A percentile compares a stretch with the other conserved stretches of the same genome.
Conservation (phyloP, 2,113 vertebrate species). For the Engraulis encrasicolus region DNA sequence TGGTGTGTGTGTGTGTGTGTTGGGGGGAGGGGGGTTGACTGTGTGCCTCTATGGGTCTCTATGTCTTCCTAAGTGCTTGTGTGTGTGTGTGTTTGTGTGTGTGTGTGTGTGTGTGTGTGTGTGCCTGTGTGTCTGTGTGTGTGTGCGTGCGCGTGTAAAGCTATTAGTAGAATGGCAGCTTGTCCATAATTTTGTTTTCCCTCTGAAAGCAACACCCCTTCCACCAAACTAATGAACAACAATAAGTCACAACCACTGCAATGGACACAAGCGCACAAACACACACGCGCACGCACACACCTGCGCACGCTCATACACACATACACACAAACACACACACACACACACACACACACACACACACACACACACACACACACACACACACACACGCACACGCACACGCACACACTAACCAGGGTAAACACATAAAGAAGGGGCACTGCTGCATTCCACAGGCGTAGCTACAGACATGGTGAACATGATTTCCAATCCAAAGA, state of each 20-base stretch:
- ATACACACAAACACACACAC: neutral
- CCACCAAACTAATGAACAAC: slow-evolving; percentile 2
- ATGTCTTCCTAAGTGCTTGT: too few species aligned
- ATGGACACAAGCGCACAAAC: too few species aligned
- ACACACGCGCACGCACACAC: too few species aligned
- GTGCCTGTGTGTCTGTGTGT: neutral
- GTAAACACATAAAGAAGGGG: neutral
- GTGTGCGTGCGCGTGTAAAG: neutral
- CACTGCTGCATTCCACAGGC: neutral
- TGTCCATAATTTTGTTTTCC: slow-evolving; percentile 3
- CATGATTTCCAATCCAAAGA: neutral
- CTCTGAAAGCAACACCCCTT: neutral
- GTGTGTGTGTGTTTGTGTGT: too few species aligned
- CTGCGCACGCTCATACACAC: neutral
- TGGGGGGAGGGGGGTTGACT: too few species aligned
- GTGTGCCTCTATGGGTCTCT: too few species aligned
- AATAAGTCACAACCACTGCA: slow-evolving; percentile 1
- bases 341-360: neutral
- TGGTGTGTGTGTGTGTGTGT: too few species aligned
- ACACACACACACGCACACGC: neutral
- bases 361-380: neutral
- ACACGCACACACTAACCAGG: slow-evolving; percentile 9
- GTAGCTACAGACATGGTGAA: neutral
- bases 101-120: neutral
- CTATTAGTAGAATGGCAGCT: neutral